Conservation (phyloP, 1,140 invertebrate species). For the Mylabris phalerata region DNA sequence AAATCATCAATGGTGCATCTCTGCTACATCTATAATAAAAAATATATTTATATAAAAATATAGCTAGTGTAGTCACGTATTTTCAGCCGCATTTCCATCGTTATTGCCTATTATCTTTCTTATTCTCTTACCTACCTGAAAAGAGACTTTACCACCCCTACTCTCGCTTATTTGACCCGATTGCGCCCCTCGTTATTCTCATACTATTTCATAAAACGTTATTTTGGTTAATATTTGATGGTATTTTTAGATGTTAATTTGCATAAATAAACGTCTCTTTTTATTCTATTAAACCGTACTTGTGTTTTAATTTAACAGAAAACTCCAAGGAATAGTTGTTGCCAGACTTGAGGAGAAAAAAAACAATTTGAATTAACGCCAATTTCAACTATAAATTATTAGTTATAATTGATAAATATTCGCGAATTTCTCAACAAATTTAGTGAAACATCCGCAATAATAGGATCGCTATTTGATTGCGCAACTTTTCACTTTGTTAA, state of each 20-base stretch:
- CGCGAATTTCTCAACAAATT: too few species aligned
- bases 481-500: constrained; percentile 37
- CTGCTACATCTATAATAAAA: too few species aligned
- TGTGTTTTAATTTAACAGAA: not conserved
- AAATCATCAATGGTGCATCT: too few species aligned
- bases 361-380: too few species aligned
- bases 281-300: not conserved
- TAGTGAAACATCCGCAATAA: constrained; percentile 10
- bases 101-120: constrained; percentile 27
- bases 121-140: constrained; percentile 15
- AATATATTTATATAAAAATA: too few species aligned
- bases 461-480: constrained; percentile 29
- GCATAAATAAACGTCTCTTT: constrained; percentile 5
- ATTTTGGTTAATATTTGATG: constrained; percentile 19
- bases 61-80: constrained; percentile 16
- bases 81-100: constrained; percentile 23
- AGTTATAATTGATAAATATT: too few species aligned
- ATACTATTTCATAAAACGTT: constrained; percentile 11
- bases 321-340: too few species aligned
- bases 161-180: too few species aligned
- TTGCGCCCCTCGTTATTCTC: too few species aligned
- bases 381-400: too few species aligned
- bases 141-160: too few species aligned
- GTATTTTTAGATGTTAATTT: constrained; percentile 12
- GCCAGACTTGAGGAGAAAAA: too few species aligned